Evolutionary conservation across 2,797 vertebrate species (phyloP).

Genomic region (Leuciscus waleckii): DNA sequence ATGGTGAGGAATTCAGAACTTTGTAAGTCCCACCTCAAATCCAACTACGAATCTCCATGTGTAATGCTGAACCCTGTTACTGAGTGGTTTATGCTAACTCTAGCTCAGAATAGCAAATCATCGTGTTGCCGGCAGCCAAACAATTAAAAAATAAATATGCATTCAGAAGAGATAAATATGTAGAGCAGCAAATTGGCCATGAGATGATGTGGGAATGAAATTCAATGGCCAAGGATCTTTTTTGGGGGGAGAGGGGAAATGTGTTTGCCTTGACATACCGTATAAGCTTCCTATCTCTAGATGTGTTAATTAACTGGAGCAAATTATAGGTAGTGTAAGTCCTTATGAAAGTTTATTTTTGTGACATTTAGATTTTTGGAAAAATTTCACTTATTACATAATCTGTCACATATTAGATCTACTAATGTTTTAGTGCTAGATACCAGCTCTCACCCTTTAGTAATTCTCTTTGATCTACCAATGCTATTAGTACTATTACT

Average conservation of each 20-base stretch:
- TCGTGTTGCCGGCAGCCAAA: conserved; percentile 82
- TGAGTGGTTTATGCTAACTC: conserved; percentile 77
- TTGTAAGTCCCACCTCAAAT: conserved; percentile 84
- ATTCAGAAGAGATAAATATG: conserved; percentile 85
- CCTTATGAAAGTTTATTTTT: conserved; percentile 42
- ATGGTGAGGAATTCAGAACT: conserved; percentile 82
- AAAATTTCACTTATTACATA: background rate
- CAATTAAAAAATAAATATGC: conserved; percentile 88
- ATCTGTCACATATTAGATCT: background rate
- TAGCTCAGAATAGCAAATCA: conserved; percentile 82
- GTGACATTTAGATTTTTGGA: conserved; percentile 50
- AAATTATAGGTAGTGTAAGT: conserved; percentile 60
- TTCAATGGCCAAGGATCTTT: conserved; percentile 74
- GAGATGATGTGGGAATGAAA: conserved; percentile 75
- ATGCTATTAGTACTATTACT: background rate
- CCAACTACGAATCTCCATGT: conserved; percentile 75
- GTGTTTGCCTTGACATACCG: conserved; percentile 59
- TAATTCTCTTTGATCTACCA: background rate
- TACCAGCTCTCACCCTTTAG: background rate
- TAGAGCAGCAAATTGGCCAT: conserved; percentile 80
- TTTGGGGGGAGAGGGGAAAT: conserved; percentile 53
- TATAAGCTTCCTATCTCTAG: conserved; percentile 65
- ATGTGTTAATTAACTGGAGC: conserved; percentile 65
- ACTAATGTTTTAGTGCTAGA: background rate
- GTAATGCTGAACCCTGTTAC: conserved; percentile 85